These are phyloP conservation scores for Gila robusta DNA, from an alignment of 2,797 vertebrate genomes.

Conservation along the genomic window DNA sequence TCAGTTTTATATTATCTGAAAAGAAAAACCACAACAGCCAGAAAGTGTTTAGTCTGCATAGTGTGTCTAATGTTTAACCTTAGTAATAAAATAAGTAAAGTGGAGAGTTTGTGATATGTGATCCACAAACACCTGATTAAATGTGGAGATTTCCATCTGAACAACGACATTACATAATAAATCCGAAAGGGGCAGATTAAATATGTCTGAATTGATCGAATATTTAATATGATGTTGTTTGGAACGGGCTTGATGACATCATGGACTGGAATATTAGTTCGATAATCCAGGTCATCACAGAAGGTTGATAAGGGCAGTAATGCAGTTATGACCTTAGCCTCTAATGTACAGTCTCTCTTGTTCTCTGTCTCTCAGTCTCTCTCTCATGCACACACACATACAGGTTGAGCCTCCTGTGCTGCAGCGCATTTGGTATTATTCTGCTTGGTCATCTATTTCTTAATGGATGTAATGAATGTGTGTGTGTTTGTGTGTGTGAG, in stretches of 20 bases:
- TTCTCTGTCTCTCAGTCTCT: slow-evolving; percentile 4
- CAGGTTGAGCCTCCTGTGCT: slow-evolving; percentile 42
- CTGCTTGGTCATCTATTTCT: slow-evolving; percentile 56
- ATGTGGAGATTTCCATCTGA: slow-evolving; percentile 6
- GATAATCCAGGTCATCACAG: slow-evolving; percentile 19
- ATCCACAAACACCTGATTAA: slow-evolving; percentile 14
- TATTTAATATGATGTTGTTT: slow-evolving; percentile 1
- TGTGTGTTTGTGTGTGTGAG: slow-evolving; percentile 35
- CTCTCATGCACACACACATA: slow-evolving; percentile 27
- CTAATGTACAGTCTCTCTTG: slow-evolving; percentile 31
- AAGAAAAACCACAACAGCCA: background rate
- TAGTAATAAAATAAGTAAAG: background rate
- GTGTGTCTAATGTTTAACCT: background rate
- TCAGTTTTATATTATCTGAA: background rate
- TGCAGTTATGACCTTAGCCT: slow-evolving; percentile 45
- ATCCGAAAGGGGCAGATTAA: background rate
- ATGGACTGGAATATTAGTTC: slow-evolving; percentile 7
- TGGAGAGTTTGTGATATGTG: background rate
- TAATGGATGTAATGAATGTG: slow-evolving; percentile 55
- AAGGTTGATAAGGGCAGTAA: slow-evolving; percentile 38
- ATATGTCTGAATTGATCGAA: background rate
- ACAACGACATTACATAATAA: background rate
- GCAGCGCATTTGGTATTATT: slow-evolving; percentile 51
- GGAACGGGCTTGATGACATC: slow-evolving; percentile 4
- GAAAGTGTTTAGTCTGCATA: background rate